A percentile compares a stretch with the other conserved stretches of the same genome.
phyloP scores from a whole-genome alignment of 2,888 invertebrate genomes.

The Julus scandinavius region DNA sequence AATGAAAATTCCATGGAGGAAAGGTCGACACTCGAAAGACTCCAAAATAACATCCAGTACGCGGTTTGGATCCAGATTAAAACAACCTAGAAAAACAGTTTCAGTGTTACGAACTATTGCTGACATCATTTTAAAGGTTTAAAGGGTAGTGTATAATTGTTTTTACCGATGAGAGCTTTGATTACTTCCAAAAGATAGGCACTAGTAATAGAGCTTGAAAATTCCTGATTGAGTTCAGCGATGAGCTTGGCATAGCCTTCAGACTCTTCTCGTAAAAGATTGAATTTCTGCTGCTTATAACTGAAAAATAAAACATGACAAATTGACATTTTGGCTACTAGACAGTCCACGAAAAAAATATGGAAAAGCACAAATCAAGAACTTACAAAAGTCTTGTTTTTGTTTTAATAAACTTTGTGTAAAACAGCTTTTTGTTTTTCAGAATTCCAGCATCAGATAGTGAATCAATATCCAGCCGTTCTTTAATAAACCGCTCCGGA shows the following conservation, averaged over 20 bases:
- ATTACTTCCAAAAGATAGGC: conserved; percentile 82
- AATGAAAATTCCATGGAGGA: conserved; percentile 79
- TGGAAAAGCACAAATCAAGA: conserved; percentile 25
- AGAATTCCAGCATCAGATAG: conserved; percentile 90
- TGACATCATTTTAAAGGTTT: background rate
- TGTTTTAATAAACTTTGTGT: conserved; percentile 95
- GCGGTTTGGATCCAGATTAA: conserved; percentile 98
- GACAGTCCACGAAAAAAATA: background rate
- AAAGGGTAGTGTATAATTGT: background rate
- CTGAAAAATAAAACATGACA: conserved; percentile 71
- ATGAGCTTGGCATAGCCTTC: conserved; percentile 98
- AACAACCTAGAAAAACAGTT: conserved; percentile 79
- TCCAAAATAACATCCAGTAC: conserved; percentile 96
- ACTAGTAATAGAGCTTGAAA: conserved; percentile 57
- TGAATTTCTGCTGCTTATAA: conserved; percentile 99
- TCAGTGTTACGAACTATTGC: background rate
- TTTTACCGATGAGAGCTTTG: conserved; percentile 89
- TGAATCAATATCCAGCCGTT: conserved; percentile 92
- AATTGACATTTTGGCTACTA: background rate
- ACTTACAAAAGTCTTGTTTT: conserved; percentile 98
- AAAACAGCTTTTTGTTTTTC: conserved; percentile 83
- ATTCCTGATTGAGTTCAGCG: conserved; percentile 87
- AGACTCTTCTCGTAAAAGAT: conserved; percentile 97
- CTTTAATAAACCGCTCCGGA: conserved; percentile 86
- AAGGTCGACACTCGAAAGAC: conserved; percentile 82